A percentile compares a stretch with the other conserved stretches of the same genome.
phyloP scores from a whole-genome alignment of 2,113 vertebrate genomes.

The Psilopsiagon aymara region DNA sequence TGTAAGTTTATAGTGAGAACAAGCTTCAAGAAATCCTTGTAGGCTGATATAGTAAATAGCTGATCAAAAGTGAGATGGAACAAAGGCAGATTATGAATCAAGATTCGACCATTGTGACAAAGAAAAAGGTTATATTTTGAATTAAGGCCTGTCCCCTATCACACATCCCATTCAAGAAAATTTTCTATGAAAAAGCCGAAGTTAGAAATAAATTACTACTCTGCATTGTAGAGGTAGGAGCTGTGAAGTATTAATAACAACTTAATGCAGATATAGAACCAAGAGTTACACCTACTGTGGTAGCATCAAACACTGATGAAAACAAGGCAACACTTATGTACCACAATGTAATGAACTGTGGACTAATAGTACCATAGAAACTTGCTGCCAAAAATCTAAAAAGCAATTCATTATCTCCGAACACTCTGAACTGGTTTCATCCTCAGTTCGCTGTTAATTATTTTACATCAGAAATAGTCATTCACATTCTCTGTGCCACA shows the following conservation, averaged over 20 bases:
- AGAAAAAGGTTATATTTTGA: background rate
- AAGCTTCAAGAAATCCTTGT: slow-evolving; percentile 9
- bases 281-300: background rate
- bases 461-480: background rate
- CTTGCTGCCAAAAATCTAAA: background rate
- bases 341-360: background rate
- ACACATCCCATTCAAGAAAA: background rate
- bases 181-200: background rate
- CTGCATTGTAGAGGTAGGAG: background rate
- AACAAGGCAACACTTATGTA: background rate
- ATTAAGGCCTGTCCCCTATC: background rate
- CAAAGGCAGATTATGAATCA: slow-evolving; percentile 32
- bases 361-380: background rate
- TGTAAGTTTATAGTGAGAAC: background rate
- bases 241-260: background rate
- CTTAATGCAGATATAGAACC: background rate
- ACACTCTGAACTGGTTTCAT: background rate
- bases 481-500: background rate
- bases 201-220: background rate
- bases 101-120: background rate
- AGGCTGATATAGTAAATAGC: slow-evolving; percentile 17
- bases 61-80: slow-evolving; percentile 27
- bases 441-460: background rate
- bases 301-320: background rate
- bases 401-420: background rate